Conservation (phyloP, 2,113 vertebrate genomes). For the Odontophorus gujanensis region DNA sequence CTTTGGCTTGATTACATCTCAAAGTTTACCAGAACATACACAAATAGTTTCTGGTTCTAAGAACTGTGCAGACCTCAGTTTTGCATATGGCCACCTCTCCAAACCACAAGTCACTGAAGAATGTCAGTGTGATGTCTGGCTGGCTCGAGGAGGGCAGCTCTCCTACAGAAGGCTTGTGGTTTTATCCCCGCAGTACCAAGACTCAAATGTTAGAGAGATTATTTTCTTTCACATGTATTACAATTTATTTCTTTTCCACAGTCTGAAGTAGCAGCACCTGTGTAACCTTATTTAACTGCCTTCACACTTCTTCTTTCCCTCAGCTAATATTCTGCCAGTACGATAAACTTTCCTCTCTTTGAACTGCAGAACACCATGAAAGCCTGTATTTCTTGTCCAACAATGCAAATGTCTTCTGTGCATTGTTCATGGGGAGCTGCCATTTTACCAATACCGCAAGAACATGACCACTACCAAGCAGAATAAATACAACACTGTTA, state of each 20-base stretch:
- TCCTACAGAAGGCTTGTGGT: conserved; percentile 51
- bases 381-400: conserved; percentile 17
- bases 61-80: conserved; percentile 42
- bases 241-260: conserved; percentile 50
- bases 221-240: conserved; percentile 60
- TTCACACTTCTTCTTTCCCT: conserved; percentile 50
- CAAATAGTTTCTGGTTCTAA: conserved; percentile 68
- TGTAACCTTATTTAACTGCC: conserved; percentile 68
- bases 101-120: conserved; percentile 64
- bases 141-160: conserved; percentile 36
- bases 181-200: conserved; percentile 36
- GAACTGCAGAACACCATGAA: conserved; percentile 35
- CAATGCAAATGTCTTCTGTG: background rate
- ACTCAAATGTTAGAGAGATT: conserved; percentile 44
- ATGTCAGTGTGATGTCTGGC: conserved; percentile 47
- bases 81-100: conserved; percentile 19
- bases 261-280: conserved; percentile 69
- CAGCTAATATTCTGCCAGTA: conserved; percentile 40
- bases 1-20: conserved; percentile 55
- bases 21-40: conserved; percentile 57
- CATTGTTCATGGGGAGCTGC: background rate
- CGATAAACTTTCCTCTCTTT: conserved; percentile 63
- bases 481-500: background rate
- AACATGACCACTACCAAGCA: background rate
- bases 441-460: background rate